phyloP scores from a whole-genome alignment of 2,888 invertebrate species.

The Nasonia oneida region DNA sequence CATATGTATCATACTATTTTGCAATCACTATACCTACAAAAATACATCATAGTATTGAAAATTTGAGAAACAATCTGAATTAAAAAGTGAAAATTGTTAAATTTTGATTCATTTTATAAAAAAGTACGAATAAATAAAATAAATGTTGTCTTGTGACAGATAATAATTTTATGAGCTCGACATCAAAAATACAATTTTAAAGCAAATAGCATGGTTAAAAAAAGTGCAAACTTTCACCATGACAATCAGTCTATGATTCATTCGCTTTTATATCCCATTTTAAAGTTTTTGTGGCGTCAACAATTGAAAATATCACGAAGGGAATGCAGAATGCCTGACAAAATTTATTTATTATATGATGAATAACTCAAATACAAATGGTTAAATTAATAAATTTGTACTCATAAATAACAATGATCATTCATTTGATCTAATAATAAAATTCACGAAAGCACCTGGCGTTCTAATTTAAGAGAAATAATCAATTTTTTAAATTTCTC shows the following conservation, averaged over 20 bases:
- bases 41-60: background rate
- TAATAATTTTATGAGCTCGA: background rate
- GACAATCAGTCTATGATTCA: slow-evolving; percentile 20
- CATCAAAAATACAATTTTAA: background rate
- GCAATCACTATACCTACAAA: background rate
- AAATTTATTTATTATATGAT: background rate
- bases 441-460: background rate
- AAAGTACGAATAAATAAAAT: background rate
- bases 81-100: background rate
- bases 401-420: background rate
- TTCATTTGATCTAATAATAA: background rate
- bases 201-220: background rate
- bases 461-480: background rate
- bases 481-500: background rate
- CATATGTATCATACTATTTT: too few relatives aligned
- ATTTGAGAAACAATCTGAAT: background rate
- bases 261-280: background rate
- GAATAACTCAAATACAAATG: background rate
- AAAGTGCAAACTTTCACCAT: slow-evolving; percentile 15
- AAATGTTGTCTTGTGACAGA: background rate
- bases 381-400: background rate
- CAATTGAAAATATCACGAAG: background rate
- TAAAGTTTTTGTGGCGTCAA: background rate
- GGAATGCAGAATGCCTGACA: background rate
- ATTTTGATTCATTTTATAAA: background rate